A percentile compares a stretch with the other conserved stretches of the same genome.
These are phyloP conservation scores for Lophius piscatorius DNA, from an alignment of 2,113 vertebrate species.

Conservation along the genomic window DNA sequence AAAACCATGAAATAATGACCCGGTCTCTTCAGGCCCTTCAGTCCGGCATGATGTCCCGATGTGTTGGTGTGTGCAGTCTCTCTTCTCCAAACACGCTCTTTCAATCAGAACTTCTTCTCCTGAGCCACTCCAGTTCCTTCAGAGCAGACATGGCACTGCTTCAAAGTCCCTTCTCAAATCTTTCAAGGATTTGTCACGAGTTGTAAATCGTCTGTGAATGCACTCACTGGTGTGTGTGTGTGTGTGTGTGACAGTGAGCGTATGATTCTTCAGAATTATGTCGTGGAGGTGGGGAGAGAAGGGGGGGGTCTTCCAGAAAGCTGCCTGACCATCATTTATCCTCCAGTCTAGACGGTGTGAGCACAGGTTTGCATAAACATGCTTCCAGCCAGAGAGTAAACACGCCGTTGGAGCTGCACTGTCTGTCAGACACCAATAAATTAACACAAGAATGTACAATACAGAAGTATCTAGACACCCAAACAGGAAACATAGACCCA, in stretches of 20 bases:
- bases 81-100: constrained; percentile 21
- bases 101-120: constrained; percentile 21
- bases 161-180: constrained; percentile 39
- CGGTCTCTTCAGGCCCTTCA: no score
- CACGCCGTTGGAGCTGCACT: constrained; percentile 4
- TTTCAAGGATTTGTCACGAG: constrained; percentile 50
- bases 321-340: constrained; percentile 14
- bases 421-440: not conserved
- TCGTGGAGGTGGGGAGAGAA: no score
- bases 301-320: constrained; percentile 9
- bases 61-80: constrained; percentile 10
- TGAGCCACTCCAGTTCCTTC: constrained; percentile 7
- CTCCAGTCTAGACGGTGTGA: constrained; percentile 45
- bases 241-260: not conserved
- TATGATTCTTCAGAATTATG: constrained; percentile 12
- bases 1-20: no score
- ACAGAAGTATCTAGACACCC: not conserved
- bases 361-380: constrained; percentile 28
- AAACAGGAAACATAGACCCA: not conserved
- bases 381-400: constrained; percentile 1
- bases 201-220: constrained; percentile 35
- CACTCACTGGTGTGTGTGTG: constrained; percentile 4
- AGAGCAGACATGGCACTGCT: constrained; percentile 7
- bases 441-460: not conserved
- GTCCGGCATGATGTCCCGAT: no score